phyloP scores from a whole-genome alignment of 2,797 vertebrate species.

The Chelon labrosus region DNA sequence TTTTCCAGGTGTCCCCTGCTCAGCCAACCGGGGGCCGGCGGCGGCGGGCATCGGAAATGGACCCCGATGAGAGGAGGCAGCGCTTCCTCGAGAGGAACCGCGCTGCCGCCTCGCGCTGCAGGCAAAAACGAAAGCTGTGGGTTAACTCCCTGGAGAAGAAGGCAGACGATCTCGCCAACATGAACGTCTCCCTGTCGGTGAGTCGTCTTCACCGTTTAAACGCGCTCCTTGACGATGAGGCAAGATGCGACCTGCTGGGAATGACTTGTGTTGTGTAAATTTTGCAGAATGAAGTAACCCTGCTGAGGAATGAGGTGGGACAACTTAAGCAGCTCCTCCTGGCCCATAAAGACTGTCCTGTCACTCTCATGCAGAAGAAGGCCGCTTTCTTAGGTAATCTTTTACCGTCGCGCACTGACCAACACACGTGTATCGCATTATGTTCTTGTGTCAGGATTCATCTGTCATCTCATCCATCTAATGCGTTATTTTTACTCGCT shows the following conservation, averaged over 20 bases:
- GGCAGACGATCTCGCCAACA: conserved; percentile 93
- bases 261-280: conserved; percentile 38
- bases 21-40: conserved; percentile 93
- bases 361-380: conserved; percentile 96
- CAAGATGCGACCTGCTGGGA: neutral
- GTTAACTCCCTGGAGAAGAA: conserved; percentile 96
- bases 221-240: neutral
- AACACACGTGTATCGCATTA: neutral
- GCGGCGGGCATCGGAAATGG: conserved; percentile 90
- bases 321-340: conserved; percentile 96
- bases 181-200: conserved; percentile 94
- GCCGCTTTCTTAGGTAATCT: conserved; percentile 91
- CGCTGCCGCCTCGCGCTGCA: conserved; percentile 94
- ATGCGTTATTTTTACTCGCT: conserved; percentile 73
- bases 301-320: conserved; percentile 94
- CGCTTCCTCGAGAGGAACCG: conserved; percentile 95
- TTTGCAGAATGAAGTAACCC: conserved; percentile 92
- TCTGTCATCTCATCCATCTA: conserved; percentile 77
- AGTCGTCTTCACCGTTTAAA: conserved; percentile 63
- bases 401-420: conserved; percentile 4
- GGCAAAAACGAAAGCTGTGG: conserved; percentile 96
- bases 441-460: conserved; percentile 43
- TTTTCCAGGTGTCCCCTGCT: conserved; percentile 92
- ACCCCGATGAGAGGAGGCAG: conserved; percentile 94
- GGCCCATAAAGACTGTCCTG: conserved; percentile 97